phyloP scores from a whole-genome alignment of 23 tunicate species.

The Botrylloides violaceus region DNA sequence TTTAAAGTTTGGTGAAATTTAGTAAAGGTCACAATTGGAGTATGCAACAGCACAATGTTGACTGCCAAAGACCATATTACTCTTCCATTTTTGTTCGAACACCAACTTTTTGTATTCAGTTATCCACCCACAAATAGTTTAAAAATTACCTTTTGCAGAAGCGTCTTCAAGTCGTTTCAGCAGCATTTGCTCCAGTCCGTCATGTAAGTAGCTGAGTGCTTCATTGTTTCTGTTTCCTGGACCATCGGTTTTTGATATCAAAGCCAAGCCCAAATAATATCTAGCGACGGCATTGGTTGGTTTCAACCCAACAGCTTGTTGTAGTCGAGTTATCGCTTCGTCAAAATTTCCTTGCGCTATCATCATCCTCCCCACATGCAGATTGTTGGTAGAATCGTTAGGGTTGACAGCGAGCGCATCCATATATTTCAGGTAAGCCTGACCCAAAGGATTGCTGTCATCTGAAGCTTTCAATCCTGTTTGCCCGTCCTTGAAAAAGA shows the following conservation, averaged over 20 bases:
- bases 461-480: slow-evolving; percentile 43
- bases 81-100: too few species aligned
- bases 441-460: slow-evolving; percentile 59
- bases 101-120: too few species aligned
- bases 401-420: slow-evolving; percentile 64
- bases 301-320: slow-evolving; percentile 71
- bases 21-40: too few species aligned
- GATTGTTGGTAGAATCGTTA: slow-evolving; percentile 55
- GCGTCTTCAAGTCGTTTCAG: slow-evolving; percentile 57
- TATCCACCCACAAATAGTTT: too few species aligned
- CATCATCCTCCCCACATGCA: slow-evolving; percentile 74
- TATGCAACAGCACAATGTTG: too few species aligned
- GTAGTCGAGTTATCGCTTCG: slow-evolving; percentile 55
- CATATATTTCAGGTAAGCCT: slow-evolving; percentile 80
- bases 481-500: slow-evolving; percentile 48
- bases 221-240: slow-evolving; percentile 46
- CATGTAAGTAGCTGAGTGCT: slow-evolving; percentile 56
- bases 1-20: too few species aligned
- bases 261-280: slow-evolving; percentile 60
- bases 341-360: slow-evolving; percentile 45
- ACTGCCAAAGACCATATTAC: too few species aligned
- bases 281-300: slow-evolving; percentile 71
- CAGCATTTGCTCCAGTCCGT: slow-evolving; percentile 56
- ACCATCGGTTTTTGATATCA: slow-evolving; percentile 36
- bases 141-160: slow-evolving; percentile 34